Percentiles rank a stretch among this genome's conserved stretches.
Conservation (phyloP, 2,888 invertebrate genomes). For the Conus canariensis region DNA sequence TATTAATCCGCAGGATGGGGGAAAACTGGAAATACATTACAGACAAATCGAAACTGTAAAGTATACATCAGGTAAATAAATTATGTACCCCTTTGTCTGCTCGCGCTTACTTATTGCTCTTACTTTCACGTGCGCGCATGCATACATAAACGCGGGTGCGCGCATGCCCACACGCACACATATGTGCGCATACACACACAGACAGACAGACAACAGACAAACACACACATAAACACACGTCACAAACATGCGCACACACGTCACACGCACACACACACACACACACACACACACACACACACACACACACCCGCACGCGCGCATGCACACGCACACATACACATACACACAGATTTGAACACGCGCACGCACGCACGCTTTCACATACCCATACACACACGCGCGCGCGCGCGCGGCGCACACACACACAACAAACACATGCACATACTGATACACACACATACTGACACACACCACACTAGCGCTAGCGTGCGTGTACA, state of each 20-base stretch:
- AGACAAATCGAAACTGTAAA: too few species aligned
- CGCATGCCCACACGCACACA: slow-evolving; percentile 14
- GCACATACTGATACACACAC: slow-evolving; percentile 10
- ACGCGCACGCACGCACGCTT: not conserved
- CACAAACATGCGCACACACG: too few species aligned
- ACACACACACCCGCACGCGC: not conserved
- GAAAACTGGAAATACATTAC: too few species aligned
- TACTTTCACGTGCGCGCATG: not conserved
- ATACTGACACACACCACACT: slow-evolving; percentile 10
- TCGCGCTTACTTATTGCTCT: not conserved
- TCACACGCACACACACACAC: too few species aligned
- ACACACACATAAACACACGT: too few species aligned
- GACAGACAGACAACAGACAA: not conserved
- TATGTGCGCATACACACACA: not conserved
- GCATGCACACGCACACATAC: not conserved
- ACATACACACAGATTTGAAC: slow-evolving; percentile 7
- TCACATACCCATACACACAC: not conserved
- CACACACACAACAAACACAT: slow-evolving; percentile 14
- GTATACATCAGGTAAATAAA: too few species aligned
- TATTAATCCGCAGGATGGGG: too few species aligned
- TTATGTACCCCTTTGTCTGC: too few species aligned
- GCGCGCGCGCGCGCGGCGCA: not conserved
- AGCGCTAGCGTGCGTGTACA: not conserved
- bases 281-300: not conserved
- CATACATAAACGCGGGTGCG: slow-evolving; percentile 6